Percentiles rank a stretch among this genome's conserved stretches.
Evolutionary conservation across 2,797 vertebrate species (phyloP).

Genomic region (Mormyrus hasselquistii): DNA sequence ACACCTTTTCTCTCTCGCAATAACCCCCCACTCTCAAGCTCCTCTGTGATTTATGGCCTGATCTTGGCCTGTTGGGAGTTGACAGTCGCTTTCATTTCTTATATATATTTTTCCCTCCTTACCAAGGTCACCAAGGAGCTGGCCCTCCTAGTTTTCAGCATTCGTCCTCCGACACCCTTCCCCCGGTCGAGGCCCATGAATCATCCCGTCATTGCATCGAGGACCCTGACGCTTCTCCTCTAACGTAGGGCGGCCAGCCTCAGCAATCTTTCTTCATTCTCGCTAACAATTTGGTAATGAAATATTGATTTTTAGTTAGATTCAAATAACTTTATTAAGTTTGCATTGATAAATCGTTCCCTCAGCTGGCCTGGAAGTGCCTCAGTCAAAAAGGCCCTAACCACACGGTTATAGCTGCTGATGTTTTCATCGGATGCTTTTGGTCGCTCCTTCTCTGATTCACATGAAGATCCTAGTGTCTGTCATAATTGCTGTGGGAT

Average conservation of each 20-base stretch:
- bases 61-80: slow-evolving; percentile 75
- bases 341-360: slow-evolving; percentile 99
- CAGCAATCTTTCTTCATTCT: slow-evolving; percentile 99
- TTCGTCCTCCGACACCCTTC: slow-evolving; percentile 69
- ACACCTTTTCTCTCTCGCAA: neutral
- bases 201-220: slow-evolving; percentile 96
- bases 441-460: slow-evolving; percentile 52
- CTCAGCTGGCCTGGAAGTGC: slow-evolving; percentile 71
- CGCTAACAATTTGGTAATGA: slow-evolving; percentile 99
- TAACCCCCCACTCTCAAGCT: slow-evolving; percentile 30
- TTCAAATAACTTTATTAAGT: slow-evolving; percentile 99
- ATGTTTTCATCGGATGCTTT: slow-evolving; percentile 76
- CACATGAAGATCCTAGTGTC: slow-evolving; percentile 44
- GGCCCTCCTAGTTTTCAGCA: slow-evolving; percentile 70
- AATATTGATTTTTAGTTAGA: slow-evolving; percentile 99
- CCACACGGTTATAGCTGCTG: slow-evolving; percentile 69
- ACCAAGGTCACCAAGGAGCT: slow-evolving; percentile 83
- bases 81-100: slow-evolving; percentile 87
- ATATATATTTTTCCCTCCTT: slow-evolving; percentile 57
- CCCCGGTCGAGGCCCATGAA: slow-evolving; percentile 80
- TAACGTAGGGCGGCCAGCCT: slow-evolving; percentile 80
- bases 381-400: slow-evolving; percentile 71
- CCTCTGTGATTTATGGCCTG: slow-evolving; percentile 75
- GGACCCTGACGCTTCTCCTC: slow-evolving; percentile 83
- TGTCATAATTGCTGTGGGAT: slow-evolving; percentile 54